These are phyloP conservation scores for Cerastoderma edule DNA, from an alignment of 2,888 invertebrate genomes.

Conservation along the genomic window DNA sequence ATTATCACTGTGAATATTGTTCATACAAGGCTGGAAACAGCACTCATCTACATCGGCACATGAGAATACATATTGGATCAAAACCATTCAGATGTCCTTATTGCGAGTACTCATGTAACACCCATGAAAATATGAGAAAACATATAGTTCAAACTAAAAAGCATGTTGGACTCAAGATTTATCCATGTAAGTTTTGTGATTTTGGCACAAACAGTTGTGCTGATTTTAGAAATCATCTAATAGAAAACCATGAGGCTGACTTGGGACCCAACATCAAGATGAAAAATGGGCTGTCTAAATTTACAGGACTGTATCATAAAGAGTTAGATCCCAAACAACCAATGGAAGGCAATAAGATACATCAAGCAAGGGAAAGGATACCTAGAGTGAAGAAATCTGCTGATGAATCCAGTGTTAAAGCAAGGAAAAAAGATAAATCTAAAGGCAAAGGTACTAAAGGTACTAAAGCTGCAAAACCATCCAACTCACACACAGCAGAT, in stretches of 20 bases:
- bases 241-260: conserved; percentile 85
- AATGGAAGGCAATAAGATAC: conserved; percentile 74
- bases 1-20: conserved; percentile 82
- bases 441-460: neutral
- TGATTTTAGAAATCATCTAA: conserved; percentile 88
- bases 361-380: conserved; percentile 72
- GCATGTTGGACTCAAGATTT: conserved; percentile 91
- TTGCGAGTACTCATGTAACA: conserved; percentile 88
- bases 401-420: neutral
- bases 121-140: conserved; percentile 93
- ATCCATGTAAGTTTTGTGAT: conserved; percentile 90
- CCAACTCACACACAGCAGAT: neutral
- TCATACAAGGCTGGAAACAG: conserved; percentile 81
- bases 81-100: conserved; percentile 84
- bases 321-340: conserved; percentile 72
- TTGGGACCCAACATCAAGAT: conserved; percentile 59
- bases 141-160: conserved; percentile 92
- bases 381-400: conserved; percentile 11
- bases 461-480: neutral
- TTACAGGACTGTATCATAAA: conserved; percentile 75
- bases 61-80: conserved; percentile 83
- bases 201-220: conserved; percentile 88
- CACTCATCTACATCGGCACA: conserved; percentile 81
- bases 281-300: conserved; percentile 69
- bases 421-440: neutral